Conservation (phyloP, 2,113 vertebrate genomes). For the Arenaria interpres region DNA sequence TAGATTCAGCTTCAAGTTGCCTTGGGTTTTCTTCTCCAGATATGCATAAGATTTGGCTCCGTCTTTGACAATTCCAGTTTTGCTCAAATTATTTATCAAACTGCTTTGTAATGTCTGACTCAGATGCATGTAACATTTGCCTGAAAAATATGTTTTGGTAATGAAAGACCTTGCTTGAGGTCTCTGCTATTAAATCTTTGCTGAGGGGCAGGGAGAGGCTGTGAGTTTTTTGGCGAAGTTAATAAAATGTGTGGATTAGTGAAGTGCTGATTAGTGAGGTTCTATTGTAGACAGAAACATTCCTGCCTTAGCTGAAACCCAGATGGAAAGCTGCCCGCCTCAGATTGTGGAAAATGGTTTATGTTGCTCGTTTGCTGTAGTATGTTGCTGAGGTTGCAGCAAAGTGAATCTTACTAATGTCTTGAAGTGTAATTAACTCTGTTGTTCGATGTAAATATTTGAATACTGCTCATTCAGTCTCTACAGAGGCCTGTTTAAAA, state of each 20-base stretch:
- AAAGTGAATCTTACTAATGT: conserved; percentile 47
- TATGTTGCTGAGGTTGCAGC: conserved; percentile 59
- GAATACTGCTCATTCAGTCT: conserved; percentile 28
- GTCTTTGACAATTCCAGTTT: neutral
- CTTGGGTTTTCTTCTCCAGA: conserved; percentile 22
- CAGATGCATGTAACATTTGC: neutral
- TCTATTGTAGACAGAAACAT: conserved; percentile 60
- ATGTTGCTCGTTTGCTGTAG: conserved; percentile 39
- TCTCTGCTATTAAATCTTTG: conserved; percentile 59
- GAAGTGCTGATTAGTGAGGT: conserved; percentile 66
- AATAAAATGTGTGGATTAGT: conserved; percentile 68
- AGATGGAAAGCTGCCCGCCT: conserved; percentile 56
- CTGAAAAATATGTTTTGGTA: conserved; percentile 24
- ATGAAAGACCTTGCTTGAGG: conserved; percentile 41
- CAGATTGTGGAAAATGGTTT: neutral
- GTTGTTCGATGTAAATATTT: conserved; percentile 62
- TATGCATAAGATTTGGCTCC: neutral
- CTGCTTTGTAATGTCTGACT: conserved; percentile 41
- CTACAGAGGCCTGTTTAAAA: conserved; percentile 16
- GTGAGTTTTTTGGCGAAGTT: conserved; percentile 53
- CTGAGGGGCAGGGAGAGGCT: conserved; percentile 56
- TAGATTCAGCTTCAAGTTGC: neutral
- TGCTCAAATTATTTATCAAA: conserved; percentile 55
- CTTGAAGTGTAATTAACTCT: conserved; percentile 54
- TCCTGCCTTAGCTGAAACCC: conserved; percentile 54